Base-by-base conservation (phyloP, 1,140 invertebrate genomes). In the Antheraea pernyi region DNA sequence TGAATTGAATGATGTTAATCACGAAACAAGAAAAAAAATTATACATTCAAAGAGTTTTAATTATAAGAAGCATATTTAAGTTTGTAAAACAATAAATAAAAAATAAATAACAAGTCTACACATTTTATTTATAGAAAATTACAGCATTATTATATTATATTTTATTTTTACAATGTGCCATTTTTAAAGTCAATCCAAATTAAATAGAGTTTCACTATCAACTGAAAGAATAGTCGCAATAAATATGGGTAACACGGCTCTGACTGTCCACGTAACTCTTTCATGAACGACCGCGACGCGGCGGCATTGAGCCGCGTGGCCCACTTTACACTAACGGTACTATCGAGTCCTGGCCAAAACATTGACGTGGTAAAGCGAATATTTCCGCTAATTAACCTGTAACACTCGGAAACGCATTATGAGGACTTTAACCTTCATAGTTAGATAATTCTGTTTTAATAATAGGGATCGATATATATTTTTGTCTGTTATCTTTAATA, bases 321-420 rank as follows among this genome's bases (percentile, higher is more conserved):
- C 81, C 46, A 81, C 79, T 76, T 83, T 46, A 39, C 58, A n/a
- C 19, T 82, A 83, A 83, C 82, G 78, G 82, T 79, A 74, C 61
- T 58, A n/a, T 37, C 74, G 61, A 77, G 76, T 83, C 81, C 81
- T 81, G 79, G 76, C 77, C 73, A 79, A 77, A 78, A 76, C 75
- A 75, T 62, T 37, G 65, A 53, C 46, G 46, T 13, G 68, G 66
- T 37, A 72, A 69, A 68, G 80, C 76, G 71, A 80, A 78, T 77
- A 69, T 79, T 76, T 81, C 76, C 73, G 76, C 77, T 79, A 81
- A 81, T 83, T 79, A 81, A 78, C 72, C 75, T 74, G 74, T 76
- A 71, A 71, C 68, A 72, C 64, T 70, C 69, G 65, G 70, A 74
- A 73, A 67, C 62, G 62, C 68, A 73, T 70, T 69, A 74, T 63